Base-by-base conservation (phyloP, 64 coral and sea anemone species). In the Pachyseris speciosa region DNA sequence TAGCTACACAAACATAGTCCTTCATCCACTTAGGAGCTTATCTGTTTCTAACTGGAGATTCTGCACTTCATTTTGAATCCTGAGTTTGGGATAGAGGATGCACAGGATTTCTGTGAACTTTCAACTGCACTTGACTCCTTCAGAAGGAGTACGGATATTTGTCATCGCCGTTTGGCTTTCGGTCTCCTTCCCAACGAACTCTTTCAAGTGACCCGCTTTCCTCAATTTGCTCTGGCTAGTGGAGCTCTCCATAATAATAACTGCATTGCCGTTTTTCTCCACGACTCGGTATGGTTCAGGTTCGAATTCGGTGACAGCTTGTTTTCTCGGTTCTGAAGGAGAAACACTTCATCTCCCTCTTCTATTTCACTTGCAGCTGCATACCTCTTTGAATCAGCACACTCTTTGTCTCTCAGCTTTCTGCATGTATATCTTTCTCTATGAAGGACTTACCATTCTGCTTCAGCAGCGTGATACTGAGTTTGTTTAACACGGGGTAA, bases 341-440 rank as follows among this genome's bases (percentile, higher is more conserved):
- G 84, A 9, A 94, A 84, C 60, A 81, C n/a, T n/a, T n/a, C n/a
- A n/a, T n/a, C n/a, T n/a, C n/a, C n/a, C n/a, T n/a, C n/a, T n/a
- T n/a, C n/a, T n/a, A n/a, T n/a, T n/a, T n/a, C n/a, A n/a, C 83
- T 94, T 59, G 36, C 38, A 17, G 71, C 73, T 64, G 74, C 74
- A 59, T 52, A 40, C 58, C 75, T 43, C 51, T 53, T 87, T 77
- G 17, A 0, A 79, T 87, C 91, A 22, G 92, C 92, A 60, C 88
- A 60, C 63, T 94, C 85, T 30, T 49, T 87, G 73, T 94, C 59
- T 64, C 92, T 27, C 0, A 94, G 92, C 31, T 88, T 94, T 44
- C 32, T 71, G 11, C 53, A 17, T 4, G 84, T 74, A 83, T 88
- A 64, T 55, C 92, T 88, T 49, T 94, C 84, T 73, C 47, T 49